Conservation (phyloP, 1,140 invertebrate species). For the Drosophila sulfurigaster region DNA sequence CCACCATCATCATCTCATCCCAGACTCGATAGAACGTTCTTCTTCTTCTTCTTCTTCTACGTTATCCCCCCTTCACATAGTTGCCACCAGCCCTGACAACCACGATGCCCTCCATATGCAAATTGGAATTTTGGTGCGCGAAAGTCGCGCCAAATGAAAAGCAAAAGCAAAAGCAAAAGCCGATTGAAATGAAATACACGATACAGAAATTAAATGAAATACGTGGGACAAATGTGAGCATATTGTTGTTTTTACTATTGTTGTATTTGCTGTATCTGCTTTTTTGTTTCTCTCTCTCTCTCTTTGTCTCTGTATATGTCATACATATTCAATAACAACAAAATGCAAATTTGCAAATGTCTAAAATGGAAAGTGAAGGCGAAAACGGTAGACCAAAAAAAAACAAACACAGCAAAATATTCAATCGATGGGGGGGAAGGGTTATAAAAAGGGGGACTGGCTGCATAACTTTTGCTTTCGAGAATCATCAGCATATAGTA, state of each 20-base stretch:
- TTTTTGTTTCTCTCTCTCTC: constrained; percentile 42
- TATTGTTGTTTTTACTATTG: constrained; percentile 39
- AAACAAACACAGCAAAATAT: constrained; percentile 8
- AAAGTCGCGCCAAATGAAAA: constrained; percentile 76
- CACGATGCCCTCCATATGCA: constrained; percentile 55
- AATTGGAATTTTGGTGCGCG: constrained; percentile 62
- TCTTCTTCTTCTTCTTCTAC: neutral
- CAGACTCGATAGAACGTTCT: neutral
- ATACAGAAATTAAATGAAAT: constrained; percentile 76
- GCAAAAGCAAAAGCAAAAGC: constrained; percentile 65
- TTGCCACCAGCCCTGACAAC: constrained; percentile 21
- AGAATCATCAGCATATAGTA: constrained; percentile 56
- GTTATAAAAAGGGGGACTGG: neutral
- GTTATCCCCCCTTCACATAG: neutral
- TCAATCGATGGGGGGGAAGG: neutral
- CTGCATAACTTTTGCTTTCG: constrained; percentile 62
- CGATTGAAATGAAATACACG: constrained; percentile 80
- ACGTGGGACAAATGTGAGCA: constrained; percentile 68
- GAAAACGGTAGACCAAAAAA: constrained; percentile 60
- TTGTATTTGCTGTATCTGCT: constrained; percentile 23
- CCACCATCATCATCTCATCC: neutral
- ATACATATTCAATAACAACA: constrained; percentile 81
- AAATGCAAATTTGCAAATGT: constrained; percentile 78
- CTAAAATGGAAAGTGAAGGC: constrained; percentile 79
- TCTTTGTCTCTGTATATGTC: constrained; percentile 60